phyloP scores from a whole-genome alignment of 2,888 invertebrate genomes.

The Pharmacophagus antenor region DNA sequence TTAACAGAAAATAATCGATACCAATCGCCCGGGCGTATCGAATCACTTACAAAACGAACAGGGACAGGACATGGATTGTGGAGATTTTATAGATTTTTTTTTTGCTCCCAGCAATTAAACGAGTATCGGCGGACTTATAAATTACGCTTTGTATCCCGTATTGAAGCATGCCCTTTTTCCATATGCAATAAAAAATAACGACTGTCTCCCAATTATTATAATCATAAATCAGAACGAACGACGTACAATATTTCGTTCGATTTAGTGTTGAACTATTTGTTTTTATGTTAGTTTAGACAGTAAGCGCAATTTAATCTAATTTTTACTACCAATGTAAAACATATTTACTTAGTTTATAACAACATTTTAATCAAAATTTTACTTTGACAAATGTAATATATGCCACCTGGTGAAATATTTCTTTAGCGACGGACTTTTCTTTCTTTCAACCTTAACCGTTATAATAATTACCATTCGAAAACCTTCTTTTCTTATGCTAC shows the following conservation, averaged over 20 bases:
- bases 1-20: slow-evolving; percentile 32
- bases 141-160: slow-evolving; percentile 63
- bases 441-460: neutral
- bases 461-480: neutral
- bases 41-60: slow-evolving; percentile 61
- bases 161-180: slow-evolving; percentile 67
- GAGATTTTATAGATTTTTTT: slow-evolving; percentile 46
- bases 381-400: no score
- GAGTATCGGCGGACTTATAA: slow-evolving; percentile 58
- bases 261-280: neutral
- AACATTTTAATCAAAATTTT: no score
- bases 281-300: slow-evolving; percentile 1
- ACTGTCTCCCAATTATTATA: slow-evolving; percentile 63
- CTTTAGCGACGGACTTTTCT: no score
- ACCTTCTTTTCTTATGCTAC: neutral
- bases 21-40: slow-evolving; percentile 54
- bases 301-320: neutral
- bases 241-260: slow-evolving; percentile 50
- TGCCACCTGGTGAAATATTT: no score
- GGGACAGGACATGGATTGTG: slow-evolving; percentile 46
- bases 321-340: neutral
- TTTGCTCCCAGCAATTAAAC: slow-evolving; percentile 60
- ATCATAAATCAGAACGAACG: slow-evolving; percentile 60
- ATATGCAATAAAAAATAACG: slow-evolving; percentile 74
- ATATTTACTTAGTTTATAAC: no score